These are phyloP conservation scores for Eretmochelys imbricata DNA, from an alignment of 2,113 vertebrate species.

Conservation along the genomic window DNA sequence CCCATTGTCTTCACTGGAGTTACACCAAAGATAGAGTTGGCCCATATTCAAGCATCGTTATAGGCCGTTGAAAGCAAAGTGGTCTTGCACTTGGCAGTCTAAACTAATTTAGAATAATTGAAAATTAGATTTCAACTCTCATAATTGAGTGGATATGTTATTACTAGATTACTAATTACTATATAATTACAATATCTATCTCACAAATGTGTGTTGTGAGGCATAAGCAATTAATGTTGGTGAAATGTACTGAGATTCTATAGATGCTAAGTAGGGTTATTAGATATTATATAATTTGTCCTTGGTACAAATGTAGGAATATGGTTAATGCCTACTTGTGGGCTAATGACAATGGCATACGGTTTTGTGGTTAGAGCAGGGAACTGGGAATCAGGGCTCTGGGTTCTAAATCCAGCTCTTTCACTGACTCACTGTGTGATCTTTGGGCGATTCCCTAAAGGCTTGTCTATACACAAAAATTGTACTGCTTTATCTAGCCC, in stretches of 20 bases:
- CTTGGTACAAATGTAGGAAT: fast-evolving
- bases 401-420: no score
- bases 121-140: fast-evolving
- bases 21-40: no score
- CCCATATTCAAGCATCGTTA: no score
- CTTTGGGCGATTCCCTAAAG: fast-evolving
- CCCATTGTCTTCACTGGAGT: neutral
- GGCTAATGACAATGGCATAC: neutral
- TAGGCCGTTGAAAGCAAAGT: no score
- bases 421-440: no score
- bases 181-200: fast-evolving
- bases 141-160: no score
- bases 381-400: neutral
- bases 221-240: fast-evolving
- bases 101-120: fast-evolving
- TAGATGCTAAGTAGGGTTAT: neutral
- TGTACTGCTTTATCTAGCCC: fast-evolving
- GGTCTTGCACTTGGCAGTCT: fast-evolving
- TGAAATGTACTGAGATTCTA: neutral
- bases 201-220: fast-evolving
- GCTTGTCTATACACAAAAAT: fast-evolving
- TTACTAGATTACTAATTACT: fast-evolving
- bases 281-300: fast-evolving
- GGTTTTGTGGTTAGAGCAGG: fast-evolving
- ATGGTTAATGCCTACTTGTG: neutral